Conservation (phyloP, 2,113 vertebrate genomes). For the Gadus macrocephalus region DNA sequence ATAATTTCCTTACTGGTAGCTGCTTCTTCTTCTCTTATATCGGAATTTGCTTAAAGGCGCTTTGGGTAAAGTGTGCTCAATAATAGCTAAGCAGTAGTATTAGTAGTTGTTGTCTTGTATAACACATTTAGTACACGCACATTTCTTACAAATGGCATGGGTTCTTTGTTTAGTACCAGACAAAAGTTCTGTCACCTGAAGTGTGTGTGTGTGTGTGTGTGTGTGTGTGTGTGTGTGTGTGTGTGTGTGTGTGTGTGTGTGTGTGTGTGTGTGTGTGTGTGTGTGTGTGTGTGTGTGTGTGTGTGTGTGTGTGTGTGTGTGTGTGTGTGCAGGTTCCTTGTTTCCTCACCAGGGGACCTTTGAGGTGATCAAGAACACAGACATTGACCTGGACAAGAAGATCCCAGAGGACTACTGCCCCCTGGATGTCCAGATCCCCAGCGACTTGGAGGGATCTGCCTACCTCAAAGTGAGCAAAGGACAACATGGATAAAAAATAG, state of each 20-base stretch:
- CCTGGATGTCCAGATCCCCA: slow-evolving; percentile 92
- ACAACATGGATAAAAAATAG: neutral
- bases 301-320: neutral
- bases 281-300: too few relatives aligned
- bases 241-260: neutral
- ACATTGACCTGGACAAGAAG: slow-evolving; percentile 96
- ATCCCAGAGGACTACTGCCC: slow-evolving; percentile 97
- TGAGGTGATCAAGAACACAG: slow-evolving; percentile 98
- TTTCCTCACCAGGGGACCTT: slow-evolving; percentile 96
- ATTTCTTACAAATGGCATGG: too few relatives aligned
- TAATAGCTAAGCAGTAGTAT: too few relatives aligned
- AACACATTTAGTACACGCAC: too few relatives aligned
- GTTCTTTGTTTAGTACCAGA: neutral
- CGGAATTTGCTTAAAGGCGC: too few relatives aligned
- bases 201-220: too few relatives aligned
- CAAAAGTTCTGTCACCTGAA: neutral
- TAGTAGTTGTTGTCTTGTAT: too few relatives aligned
- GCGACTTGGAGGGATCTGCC: slow-evolving; percentile 94
- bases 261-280: too few relatives aligned
- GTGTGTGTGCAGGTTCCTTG: slow-evolving; percentile 80
- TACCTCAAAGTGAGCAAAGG: slow-evolving; percentile 86
- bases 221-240: neutral
- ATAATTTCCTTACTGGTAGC: too few relatives aligned
- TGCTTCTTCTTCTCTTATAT: too few relatives aligned
- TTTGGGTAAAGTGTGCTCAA: too few relatives aligned